Conservation (phyloP, 1,140 invertebrate species). For the Cotesia vestalis region DNA sequence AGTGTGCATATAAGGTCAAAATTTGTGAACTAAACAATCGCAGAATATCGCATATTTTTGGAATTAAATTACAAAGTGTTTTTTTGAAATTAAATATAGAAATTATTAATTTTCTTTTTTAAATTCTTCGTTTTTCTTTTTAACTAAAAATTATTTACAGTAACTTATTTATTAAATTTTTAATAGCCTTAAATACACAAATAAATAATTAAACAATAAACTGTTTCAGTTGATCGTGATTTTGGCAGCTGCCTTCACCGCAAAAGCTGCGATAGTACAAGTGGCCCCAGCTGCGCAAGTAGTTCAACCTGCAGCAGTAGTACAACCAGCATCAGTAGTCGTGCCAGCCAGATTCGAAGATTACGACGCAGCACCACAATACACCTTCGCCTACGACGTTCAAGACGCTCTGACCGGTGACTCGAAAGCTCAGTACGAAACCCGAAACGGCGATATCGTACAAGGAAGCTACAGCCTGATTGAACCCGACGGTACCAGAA, state of each 20-base stretch:
- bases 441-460: conserved; percentile 29
- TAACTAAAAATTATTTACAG: too few relatives aligned
- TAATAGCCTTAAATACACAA: not conserved
- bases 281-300: not conserved
- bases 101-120: too few relatives aligned
- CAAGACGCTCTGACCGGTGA: conserved; percentile 33
- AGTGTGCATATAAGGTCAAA: too few relatives aligned
- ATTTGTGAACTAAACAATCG: too few relatives aligned
- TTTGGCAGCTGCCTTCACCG: conserved; percentile 45
- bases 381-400: conserved; percentile 32
- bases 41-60: too few relatives aligned
- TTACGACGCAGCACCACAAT: conserved; percentile 31
- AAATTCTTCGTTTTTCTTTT: too few relatives aligned
- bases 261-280: conserved; percentile 4
- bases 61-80: too few relatives aligned
- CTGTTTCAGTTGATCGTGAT: conserved; percentile 51
- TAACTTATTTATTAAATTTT: too few relatives aligned
- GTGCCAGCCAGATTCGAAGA: conserved; percentile 36
- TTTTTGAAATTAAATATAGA: too few relatives aligned
- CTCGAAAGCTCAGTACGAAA: conserved; percentile 32
- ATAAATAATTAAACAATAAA: not conserved
- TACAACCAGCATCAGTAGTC: conserved; percentile 46
- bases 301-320: conserved; percentile 43
- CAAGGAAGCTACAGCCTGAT: conserved; percentile 36
- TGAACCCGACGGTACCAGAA: conserved; percentile 32